A percentile compares a stretch with the other conserved stretches of the same genome.
These are phyloP conservation scores for Sinonovacula constricta DNA, from an alignment of 1,140 invertebrate genomes.

Conservation along the genomic window DNA sequence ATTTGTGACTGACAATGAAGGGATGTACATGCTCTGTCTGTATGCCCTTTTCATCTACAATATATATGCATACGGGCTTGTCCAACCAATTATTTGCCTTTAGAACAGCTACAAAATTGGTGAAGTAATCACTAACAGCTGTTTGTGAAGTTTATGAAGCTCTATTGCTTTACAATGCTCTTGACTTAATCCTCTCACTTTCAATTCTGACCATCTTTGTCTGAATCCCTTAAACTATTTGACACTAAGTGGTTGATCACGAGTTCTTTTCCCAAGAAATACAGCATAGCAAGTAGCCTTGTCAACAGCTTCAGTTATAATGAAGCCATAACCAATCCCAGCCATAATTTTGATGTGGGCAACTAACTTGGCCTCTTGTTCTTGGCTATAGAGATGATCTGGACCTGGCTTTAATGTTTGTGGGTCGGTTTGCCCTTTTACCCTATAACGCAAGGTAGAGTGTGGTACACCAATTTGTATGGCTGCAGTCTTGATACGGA, in stretches of 20 bases:
- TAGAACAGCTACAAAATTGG: background rate
- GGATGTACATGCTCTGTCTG: conserved; percentile 9
- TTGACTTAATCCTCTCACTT: conserved; percentile 14
- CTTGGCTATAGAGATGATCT: too few species aligned
- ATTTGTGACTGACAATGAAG: background rate
- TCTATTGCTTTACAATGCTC: conserved; percentile 18
- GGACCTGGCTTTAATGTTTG: too few species aligned
- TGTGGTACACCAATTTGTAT: too few species aligned
- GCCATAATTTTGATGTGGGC: conserved; percentile 45
- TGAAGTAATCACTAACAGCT: conserved; percentile 18
- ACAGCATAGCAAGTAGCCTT: conserved; percentile 19
- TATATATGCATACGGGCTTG: conserved; percentile 32
- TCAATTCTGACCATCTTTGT: conserved; percentile 24
- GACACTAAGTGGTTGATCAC: too few species aligned
- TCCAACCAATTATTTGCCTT: too few species aligned
- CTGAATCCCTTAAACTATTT: too few species aligned
- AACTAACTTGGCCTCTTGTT: too few species aligned
- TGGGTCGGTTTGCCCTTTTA: too few species aligned
- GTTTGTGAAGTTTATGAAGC: conserved; percentile 6
- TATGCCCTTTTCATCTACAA: conserved; percentile 43
- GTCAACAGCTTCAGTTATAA: too few species aligned
- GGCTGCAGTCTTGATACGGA: too few species aligned
- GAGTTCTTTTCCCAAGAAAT: too few species aligned
- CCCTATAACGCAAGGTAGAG: too few species aligned
- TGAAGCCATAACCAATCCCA: conserved; percentile 42